These are phyloP conservation scores for Ptyas mucosa DNA, from an alignment of 2,113 vertebrate genomes.

Conservation along the genomic window DNA sequence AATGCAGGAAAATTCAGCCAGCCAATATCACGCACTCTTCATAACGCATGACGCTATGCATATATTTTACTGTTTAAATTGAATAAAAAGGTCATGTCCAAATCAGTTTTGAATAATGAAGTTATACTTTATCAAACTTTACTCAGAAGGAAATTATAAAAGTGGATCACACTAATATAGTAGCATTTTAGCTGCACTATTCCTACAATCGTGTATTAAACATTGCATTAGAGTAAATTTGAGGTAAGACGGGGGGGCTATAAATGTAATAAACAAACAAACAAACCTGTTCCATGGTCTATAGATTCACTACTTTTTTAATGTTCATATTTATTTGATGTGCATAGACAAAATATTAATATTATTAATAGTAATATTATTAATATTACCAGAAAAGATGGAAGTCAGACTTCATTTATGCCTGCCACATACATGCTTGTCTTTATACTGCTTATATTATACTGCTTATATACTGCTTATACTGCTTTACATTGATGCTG, in stretches of 20 bases:
- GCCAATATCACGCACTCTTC: neutral
- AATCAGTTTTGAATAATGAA: neutral
- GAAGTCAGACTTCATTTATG: neutral
- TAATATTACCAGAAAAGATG: neutral
- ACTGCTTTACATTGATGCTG: too few relatives aligned
- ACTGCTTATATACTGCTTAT: neutral
- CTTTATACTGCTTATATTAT: neutral
- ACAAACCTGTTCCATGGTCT: neutral
- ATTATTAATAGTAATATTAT: neutral
- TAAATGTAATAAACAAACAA: neutral
- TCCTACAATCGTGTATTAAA: neutral
- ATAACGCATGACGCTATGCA: neutral
- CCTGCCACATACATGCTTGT: too few relatives aligned
- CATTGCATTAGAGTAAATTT: neutral
- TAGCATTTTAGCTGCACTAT: neutral
- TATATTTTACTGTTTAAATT: conserved; percentile 9
- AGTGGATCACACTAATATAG: neutral
- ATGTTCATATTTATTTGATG: neutral
- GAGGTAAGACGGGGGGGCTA: neutral
- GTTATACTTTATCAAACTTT: neutral
- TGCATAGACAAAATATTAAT: neutral
- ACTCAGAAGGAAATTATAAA: neutral
- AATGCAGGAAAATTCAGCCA: neutral
- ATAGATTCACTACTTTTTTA: neutral
- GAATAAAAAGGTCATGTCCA: neutral